Evolutionary conservation across 2,113 vertebrate species (phyloP).

Genomic region (Sceloporus tristichus): DNA sequence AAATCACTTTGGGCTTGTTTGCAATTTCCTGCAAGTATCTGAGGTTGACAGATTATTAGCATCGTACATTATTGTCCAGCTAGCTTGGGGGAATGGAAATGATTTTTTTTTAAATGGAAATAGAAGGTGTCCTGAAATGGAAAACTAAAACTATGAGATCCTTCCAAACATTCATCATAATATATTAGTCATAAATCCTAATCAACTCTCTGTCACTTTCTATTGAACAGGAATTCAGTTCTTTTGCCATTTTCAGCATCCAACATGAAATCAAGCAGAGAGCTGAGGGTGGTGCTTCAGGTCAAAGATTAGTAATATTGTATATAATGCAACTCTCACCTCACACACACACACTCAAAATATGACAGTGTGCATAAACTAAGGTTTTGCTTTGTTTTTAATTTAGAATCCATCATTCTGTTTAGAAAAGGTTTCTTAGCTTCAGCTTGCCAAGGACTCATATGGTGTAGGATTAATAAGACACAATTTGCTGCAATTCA

Average conservation of each 20-base stretch:
- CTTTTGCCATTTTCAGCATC: slow-evolving; percentile 32
- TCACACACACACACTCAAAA: neutral
- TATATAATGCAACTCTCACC: neutral
- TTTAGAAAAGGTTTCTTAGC: neutral
- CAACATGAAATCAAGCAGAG: slow-evolving; percentile 38
- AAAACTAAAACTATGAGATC: slow-evolving; percentile 59
- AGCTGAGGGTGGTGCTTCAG: neutral
- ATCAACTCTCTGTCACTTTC: slow-evolving; percentile 63
- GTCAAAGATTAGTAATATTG: neutral
- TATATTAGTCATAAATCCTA: slow-evolving; percentile 68
- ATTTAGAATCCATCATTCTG: neutral
- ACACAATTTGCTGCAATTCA: neutral
- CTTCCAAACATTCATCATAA: slow-evolving; percentile 63
- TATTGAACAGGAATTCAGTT: slow-evolving; percentile 54
- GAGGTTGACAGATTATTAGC: slow-evolving; percentile 55
- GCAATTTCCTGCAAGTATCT: slow-evolving; percentile 50
- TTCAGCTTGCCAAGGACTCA: too few species aligned
- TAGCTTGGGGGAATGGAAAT: slow-evolving; percentile 53
- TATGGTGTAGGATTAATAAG: too few species aligned
- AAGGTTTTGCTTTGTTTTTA: neutral
- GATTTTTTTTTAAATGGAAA: slow-evolving; percentile 45
- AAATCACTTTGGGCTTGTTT: slow-evolving; percentile 33
- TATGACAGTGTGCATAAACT: neutral
- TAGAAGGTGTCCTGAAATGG: slow-evolving; percentile 55
- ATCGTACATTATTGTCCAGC: slow-evolving; percentile 55